These are phyloP conservation scores for Wasmannia auropunctata DNA, from an alignment of 1,140 invertebrate species.

Conservation along the genomic window DNA sequence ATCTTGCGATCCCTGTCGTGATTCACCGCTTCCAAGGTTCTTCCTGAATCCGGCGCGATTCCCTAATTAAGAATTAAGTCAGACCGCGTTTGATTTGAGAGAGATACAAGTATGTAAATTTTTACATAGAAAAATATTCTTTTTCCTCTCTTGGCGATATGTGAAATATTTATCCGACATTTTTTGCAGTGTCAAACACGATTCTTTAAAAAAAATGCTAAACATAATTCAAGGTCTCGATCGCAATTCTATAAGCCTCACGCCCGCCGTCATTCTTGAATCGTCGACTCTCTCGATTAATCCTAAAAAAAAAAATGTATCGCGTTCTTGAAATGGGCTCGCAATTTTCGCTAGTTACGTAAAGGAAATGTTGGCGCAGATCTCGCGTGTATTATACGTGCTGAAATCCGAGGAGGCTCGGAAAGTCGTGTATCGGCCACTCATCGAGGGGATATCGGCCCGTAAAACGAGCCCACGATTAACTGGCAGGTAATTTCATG, in stretches of 20 bases:
- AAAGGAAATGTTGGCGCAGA: slow-evolving; percentile 42
- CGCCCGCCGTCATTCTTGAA: background rate
- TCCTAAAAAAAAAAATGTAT: slow-evolving; percentile 9
- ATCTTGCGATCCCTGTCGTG: background rate
- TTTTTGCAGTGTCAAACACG: background rate
- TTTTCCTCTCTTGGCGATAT: background rate
- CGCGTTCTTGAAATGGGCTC: slow-evolving; percentile 11
- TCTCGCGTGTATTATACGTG: slow-evolving; percentile 53
- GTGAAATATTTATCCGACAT: background rate
- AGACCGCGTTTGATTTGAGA: background rate
- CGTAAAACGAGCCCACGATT: slow-evolving; percentile 61
- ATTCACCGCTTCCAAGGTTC: background rate
- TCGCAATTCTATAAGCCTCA: background rate
- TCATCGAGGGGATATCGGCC: slow-evolving; percentile 42
- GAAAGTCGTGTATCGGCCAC: slow-evolving; percentile 40
- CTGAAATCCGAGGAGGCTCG: slow-evolving; percentile 57
- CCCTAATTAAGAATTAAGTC: background rate
- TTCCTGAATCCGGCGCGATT: background rate
- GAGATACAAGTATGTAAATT: background rate
- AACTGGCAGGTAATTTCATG: slow-evolving; percentile 67
- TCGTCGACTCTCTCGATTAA: background rate
- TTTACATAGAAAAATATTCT: background rate
- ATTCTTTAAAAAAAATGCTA: background rate
- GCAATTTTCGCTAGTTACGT: slow-evolving; percentile 49
- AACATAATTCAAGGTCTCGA: background rate